Conservation (phyloP, 2,797 vertebrate genomes). For the Eremophila alpestris region DNA sequence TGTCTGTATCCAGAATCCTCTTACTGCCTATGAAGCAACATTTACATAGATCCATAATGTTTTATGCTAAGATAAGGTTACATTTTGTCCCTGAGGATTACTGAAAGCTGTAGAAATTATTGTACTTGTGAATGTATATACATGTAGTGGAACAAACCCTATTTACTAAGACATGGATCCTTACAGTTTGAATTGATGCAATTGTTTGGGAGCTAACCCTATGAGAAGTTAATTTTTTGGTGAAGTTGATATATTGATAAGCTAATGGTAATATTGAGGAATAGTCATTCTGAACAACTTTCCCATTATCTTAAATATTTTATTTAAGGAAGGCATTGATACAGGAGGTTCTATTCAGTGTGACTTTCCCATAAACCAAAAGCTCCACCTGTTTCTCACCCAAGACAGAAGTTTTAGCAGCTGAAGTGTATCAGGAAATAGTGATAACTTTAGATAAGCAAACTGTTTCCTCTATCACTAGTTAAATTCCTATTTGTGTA, state of each 20-base stretch:
- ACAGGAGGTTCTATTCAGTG: background rate
- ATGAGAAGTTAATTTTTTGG: background rate
- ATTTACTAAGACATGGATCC: background rate
- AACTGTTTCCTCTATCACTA: background rate
- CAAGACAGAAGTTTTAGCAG: background rate
- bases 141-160: background rate
- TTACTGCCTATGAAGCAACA: background rate
- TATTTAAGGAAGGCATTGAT: background rate
- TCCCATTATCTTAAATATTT: background rate
- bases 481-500: background rate
- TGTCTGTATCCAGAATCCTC: background rate
- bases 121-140: background rate
- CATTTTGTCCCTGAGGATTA: background rate
- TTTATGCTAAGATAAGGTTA: background rate
- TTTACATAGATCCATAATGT: background rate
- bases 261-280: background rate
- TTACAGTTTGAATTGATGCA: background rate
- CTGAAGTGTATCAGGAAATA: background rate
- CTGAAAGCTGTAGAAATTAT: background rate
- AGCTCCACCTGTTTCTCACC: background rate
- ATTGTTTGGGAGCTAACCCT: background rate
- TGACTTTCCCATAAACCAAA: background rate
- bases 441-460: rapidly evolving
- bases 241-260: background rate
- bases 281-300: background rate